Conservation (phyloP, 2,888 invertebrate species). For the Junonia oenone region DNA sequence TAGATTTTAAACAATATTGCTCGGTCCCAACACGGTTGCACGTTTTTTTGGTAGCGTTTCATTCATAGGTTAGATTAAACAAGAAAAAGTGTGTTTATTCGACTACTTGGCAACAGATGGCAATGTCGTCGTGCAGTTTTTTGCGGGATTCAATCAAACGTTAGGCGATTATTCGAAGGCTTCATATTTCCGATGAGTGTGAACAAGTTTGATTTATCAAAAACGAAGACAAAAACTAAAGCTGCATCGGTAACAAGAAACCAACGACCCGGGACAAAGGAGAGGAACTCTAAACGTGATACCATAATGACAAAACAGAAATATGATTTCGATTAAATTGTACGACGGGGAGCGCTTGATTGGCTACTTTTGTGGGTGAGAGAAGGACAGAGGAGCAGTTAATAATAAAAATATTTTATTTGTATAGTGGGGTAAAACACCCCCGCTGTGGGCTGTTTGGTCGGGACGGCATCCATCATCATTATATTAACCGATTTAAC, state of each 20-base stretch:
- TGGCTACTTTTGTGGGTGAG: conserved; percentile 45
- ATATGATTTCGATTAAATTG: conserved; percentile 78
- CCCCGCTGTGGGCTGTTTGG: conserved; percentile 78
- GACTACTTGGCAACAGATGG: conserved; percentile 66
- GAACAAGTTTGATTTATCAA: conserved; percentile 51
- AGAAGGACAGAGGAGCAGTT: conserved; percentile 61
- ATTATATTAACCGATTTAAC: conserved; percentile 80
- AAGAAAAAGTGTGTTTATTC: conserved; percentile 43
- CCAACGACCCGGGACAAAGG: conserved; percentile 72
- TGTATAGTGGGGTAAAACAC: conserved; percentile 78
- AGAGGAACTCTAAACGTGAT: conserved; percentile 75
- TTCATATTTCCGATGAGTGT: conserved; percentile 47
- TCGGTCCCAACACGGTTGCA: conserved; percentile 72
- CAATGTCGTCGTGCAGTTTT: conserved; percentile 35
- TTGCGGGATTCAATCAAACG: conserved; percentile 28
- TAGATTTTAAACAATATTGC: conserved; percentile 72
- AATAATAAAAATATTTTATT: conserved; percentile 80
- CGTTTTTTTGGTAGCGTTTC: conserved; percentile 60
- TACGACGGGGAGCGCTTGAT: conserved; percentile 54
- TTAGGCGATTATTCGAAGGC: conserved; percentile 36
- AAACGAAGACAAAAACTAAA: conserved; percentile 54
- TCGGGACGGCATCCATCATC: conserved; percentile 75
- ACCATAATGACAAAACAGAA: conserved; percentile 80
- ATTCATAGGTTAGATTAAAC: conserved; percentile 61
- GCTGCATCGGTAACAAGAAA: conserved; percentile 74